Percentiles rank a stretch among this genome's conserved stretches.
Conservation (phyloP, 2,113 vertebrate genomes). For the Cinclus cinclus region DNA sequence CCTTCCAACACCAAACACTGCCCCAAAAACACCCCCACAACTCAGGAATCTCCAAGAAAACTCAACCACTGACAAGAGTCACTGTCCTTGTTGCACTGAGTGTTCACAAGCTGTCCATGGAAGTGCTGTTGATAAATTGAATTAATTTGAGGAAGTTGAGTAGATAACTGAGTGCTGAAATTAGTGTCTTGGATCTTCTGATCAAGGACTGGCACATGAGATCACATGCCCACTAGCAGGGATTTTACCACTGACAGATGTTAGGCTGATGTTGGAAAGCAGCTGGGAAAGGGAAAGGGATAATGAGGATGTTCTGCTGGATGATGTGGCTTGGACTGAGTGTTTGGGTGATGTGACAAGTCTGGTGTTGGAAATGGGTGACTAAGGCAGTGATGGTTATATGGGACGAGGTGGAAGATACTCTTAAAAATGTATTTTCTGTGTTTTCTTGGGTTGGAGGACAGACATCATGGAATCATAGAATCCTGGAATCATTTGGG, state of each 20-base stretch:
- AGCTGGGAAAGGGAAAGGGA: background rate
- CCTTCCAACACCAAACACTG: background rate
- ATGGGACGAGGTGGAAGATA: background rate
- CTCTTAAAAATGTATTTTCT: background rate
- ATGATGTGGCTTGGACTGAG: background rate
- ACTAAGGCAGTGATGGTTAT: background rate
- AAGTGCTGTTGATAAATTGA: background rate
- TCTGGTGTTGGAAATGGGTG: background rate
- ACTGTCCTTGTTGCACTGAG: background rate
- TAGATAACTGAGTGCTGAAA: background rate
- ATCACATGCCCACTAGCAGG: background rate
- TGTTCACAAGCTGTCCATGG: background rate
- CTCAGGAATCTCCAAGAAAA: background rate
- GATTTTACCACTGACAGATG: background rate
- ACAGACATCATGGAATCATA: rapidly evolving
- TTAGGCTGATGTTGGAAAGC: background rate
- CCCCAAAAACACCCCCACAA: background rate
- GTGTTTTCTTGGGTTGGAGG: background rate
- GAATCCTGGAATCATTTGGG: background rate
- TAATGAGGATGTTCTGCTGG: background rate
- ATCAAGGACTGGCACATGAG: background rate
- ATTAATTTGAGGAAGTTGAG: background rate
- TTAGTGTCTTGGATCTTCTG: background rate
- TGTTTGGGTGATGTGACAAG: background rate
- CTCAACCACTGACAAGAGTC: background rate